These are phyloP conservation scores for Mycalesis mineus DNA, from an alignment of 2,888 invertebrate species.

Conservation along the genomic window DNA sequence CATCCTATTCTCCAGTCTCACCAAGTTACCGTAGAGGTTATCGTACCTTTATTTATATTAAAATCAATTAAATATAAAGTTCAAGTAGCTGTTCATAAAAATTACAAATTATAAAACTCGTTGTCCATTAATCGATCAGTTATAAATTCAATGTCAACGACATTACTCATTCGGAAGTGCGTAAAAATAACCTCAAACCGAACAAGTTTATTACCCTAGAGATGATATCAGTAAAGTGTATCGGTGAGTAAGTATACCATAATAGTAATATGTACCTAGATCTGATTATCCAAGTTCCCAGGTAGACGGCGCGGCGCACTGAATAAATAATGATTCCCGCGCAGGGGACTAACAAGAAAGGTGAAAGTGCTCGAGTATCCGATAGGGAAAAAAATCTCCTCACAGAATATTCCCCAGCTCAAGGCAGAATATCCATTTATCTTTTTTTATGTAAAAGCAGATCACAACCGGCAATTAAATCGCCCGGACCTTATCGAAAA, in stretches of 20 bases:
- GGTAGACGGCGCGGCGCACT: constrained; percentile 46
- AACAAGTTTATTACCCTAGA: constrained; percentile 38
- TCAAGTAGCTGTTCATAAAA: not conserved
- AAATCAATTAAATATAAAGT: not conserved
- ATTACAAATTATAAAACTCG: constrained; percentile 2
- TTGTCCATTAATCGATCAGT: not conserved
- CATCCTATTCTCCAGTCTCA: constrained; percentile 39
- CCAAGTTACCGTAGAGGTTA: constrained; percentile 31
- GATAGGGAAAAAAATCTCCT: constrained; percentile 63
- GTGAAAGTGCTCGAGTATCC: constrained; percentile 66
- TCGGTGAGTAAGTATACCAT: constrained; percentile 47
- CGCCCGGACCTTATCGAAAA: constrained; percentile 76
- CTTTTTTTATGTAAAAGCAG: constrained; percentile 78
- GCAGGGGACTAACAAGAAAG: constrained; percentile 52
- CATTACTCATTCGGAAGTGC: constrained; percentile 17
- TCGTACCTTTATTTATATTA: constrained; percentile 11
- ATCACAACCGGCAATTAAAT: constrained; percentile 78
- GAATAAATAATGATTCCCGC: constrained; percentile 58
- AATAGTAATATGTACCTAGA: constrained; percentile 63
- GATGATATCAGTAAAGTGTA: constrained; percentile 41
- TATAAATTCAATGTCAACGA: constrained; percentile 3
- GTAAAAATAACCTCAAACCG: constrained; percentile 27
- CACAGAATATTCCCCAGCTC: constrained; percentile 66
- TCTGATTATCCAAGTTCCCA: constrained; percentile 56
- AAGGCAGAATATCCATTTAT: constrained; percentile 70